Conservation (phyloP, 1,140 invertebrate species). For the Thrips palmi region DNA sequence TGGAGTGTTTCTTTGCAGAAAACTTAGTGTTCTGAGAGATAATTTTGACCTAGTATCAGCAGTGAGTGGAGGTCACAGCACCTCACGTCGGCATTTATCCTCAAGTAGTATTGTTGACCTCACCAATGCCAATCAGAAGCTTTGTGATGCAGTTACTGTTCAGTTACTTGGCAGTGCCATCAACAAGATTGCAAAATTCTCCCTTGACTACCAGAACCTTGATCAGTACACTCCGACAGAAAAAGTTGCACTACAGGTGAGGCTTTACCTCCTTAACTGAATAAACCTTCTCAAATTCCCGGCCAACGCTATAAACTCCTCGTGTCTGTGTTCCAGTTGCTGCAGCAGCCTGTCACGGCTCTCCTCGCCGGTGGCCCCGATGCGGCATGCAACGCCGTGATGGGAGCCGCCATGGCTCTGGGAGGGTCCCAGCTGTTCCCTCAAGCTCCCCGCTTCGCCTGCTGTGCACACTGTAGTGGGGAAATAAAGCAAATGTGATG, state of each 20-base stretch:
- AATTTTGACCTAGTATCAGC: slow-evolving; percentile 24
- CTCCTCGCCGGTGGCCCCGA: slow-evolving; percentile 25
- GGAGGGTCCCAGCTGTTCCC: slow-evolving; percentile 22
- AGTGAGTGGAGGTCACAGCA: slow-evolving; percentile 18
- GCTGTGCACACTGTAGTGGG: slow-evolving; percentile 28
- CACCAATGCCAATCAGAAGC: slow-evolving; percentile 24
- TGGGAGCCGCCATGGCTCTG: slow-evolving; percentile 28
- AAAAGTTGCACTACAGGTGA: neutral
- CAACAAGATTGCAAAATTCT: slow-evolving; percentile 11
- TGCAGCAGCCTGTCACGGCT: slow-evolving; percentile 15
- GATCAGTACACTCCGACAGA: neutral
- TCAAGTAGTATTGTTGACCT: slow-evolving; percentile 29
- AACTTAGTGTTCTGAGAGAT: slow-evolving; percentile 23
- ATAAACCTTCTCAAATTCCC: neutral
- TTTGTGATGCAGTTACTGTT: slow-evolving; percentile 28
- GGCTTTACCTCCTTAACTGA: neutral
- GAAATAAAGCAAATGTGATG: slow-evolving; percentile 26
- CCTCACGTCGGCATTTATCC: no score
- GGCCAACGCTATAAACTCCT: no score
- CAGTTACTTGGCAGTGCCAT: slow-evolving; percentile 23
- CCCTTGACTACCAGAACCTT: neutral
- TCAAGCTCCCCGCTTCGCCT: slow-evolving; percentile 20
- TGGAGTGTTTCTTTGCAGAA: slow-evolving; percentile 16
- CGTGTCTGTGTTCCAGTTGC: slow-evolving; percentile 7
- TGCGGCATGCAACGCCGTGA: slow-evolving; percentile 28